These are phyloP conservation scores for Orcinus orca DNA, from an alignment of 2,113 vertebrate species.

Conservation along the genomic window DNA sequence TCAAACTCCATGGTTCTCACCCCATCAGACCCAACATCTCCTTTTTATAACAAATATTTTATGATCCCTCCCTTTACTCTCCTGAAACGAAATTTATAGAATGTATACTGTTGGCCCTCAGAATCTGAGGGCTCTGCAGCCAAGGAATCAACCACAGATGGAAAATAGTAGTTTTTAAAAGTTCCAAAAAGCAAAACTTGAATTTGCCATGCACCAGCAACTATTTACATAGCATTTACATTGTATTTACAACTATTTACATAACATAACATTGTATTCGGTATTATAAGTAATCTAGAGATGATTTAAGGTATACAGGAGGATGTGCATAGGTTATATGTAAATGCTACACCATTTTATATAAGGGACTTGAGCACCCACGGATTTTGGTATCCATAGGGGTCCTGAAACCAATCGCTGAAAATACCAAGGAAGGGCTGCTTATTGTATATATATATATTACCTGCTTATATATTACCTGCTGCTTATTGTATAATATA, in stretches of 20 bases:
- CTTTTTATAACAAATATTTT: slow-evolving; percentile 29
- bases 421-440: neutral
- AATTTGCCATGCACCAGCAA: neutral
- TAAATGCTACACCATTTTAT: neutral
- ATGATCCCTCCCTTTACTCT: neutral
- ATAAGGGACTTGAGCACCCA: neutral
- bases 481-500: too few relatives aligned
- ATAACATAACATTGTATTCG: neutral
- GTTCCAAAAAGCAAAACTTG: neutral
- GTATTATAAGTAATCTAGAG: neutral
- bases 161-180: neutral
- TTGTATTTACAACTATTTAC: neutral
- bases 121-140: neutral
- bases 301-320: neutral
- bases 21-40: neutral
- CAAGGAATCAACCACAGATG: neutral
- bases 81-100: slow-evolving; percentile 1
- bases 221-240: neutral
- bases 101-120: neutral
- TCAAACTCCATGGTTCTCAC: neutral
- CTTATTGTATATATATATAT: neutral
- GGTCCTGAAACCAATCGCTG: neutral
- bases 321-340: neutral
- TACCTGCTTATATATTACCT: too few relatives aligned
- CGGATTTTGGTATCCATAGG: neutral